Evolutionary conservation across 2,113 vertebrate species (phyloP), one percentile per base, ranked within the genome.

Genomic region (Turdus rufiventris): DNA sequence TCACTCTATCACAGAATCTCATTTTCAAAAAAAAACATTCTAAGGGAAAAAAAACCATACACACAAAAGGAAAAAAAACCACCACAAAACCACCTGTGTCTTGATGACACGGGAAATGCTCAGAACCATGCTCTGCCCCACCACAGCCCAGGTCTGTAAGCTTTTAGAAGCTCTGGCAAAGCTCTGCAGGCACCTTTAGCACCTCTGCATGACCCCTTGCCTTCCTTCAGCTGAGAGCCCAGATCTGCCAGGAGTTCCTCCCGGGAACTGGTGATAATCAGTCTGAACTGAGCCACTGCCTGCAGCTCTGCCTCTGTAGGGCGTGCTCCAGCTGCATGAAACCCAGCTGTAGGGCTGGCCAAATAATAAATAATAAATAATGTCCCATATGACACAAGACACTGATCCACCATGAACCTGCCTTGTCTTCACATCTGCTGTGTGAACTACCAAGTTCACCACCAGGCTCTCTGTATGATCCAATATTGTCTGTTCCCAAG

Each of bases 1-100:
- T n/a, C 0, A 0, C 28, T 9, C 13, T 26, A 24, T 20, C 42
- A 61, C 34, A 68, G 33, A 60, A 82, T 4, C 28, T 68, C 23
- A 58, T 54, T 73, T 70, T 3, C 36, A 61, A 78, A 17, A 9
- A 45, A 45, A 45, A 21, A 51, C 18, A 50, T 57, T 26, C 13
- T 26, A 50, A 60, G 25, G 5, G 5, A 16, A 38, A n/a, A n/a
- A 67, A 23, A n/a, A 38, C 36, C 11, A 34, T 20, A 38, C 19
- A 31, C 10, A 33, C 12, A n/a, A 38, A 67, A 28, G 8, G 11
- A 14, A 34, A 23, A 19, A 25, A 28, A 58, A 17, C 5, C 9
- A 9, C 50, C 20, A n/a, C 16, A 40, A 75, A 72, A 23, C 3
- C 23, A 45, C 8, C 10, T 65, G 6, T 9, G 38, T 40, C 12